Percentiles rank a stretch among this genome's conserved stretches.
Evolutionary conservation across 2,797 vertebrate species (phyloP).

Genomic region (Salmo trutta): DNA sequence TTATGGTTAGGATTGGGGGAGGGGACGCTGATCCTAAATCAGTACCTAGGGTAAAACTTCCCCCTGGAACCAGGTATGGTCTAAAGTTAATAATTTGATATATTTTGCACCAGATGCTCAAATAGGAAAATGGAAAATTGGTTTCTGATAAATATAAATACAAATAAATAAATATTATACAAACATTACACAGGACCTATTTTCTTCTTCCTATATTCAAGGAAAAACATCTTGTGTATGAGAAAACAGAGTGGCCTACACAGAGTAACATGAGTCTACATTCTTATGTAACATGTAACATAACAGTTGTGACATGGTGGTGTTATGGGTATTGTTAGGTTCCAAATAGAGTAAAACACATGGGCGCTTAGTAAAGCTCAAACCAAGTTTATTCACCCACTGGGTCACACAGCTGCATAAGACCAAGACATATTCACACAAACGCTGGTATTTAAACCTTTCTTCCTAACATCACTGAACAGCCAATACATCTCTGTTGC

Average conservation of each 20-base stretch:
- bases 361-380: too few species aligned
- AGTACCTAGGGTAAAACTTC: not conserved
- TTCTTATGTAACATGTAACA: not conserved
- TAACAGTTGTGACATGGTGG: not conserved
- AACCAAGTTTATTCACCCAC: too few species aligned
- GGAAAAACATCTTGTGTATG: not conserved
- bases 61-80: too few species aligned
- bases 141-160: not conserved
- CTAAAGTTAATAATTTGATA: not conserved
- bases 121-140: not conserved
- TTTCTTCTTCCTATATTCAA: too few species aligned
- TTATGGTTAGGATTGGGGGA: not conserved
- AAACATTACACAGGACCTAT: not conserved
- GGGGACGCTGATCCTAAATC: not conserved
- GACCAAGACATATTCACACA: too few species aligned
- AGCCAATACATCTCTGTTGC: not conserved
- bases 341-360: too few species aligned
- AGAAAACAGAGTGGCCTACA: not conserved
- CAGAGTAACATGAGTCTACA: not conserved
- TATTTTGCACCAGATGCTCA: not conserved
- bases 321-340: too few species aligned
- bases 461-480: not conserved
- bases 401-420: too few species aligned
- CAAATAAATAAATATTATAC: not conserved
- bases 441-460: too few species aligned